Evolutionary conservation across 2,113 vertebrate species (phyloP).

Genomic region (Microcebus jonahi): DNA sequence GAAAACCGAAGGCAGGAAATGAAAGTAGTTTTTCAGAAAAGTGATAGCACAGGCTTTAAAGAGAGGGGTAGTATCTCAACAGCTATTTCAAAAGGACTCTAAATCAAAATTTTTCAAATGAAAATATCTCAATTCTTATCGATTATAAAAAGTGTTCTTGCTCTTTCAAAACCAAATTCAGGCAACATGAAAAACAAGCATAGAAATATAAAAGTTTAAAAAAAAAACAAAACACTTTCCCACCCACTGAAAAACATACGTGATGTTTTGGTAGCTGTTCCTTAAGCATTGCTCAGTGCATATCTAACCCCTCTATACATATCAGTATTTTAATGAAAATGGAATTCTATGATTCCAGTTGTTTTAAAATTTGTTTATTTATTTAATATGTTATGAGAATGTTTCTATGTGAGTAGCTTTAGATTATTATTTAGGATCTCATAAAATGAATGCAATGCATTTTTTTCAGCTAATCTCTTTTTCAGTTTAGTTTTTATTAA

Average conservation of each 20-base stretch:
- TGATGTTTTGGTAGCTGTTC: background rate
- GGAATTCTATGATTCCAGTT: background rate
- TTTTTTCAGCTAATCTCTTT: background rate
- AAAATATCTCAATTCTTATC: background rate
- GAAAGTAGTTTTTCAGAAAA: background rate
- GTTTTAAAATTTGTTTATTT: background rate
- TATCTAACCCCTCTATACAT: background rate
- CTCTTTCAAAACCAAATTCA: background rate
- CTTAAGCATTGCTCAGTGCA: too few species aligned
- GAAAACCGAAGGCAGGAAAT: background rate
- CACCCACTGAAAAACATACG: background rate
- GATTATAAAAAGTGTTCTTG: background rate
- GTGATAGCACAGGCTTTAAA: background rate
- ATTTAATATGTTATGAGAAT: background rate
- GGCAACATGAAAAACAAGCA: background rate
- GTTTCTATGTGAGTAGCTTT: constrained; percentile 9
- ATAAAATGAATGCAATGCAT: background rate
- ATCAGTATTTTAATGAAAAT: background rate
- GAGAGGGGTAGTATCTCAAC: background rate
- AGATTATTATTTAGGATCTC: constrained; percentile 23
- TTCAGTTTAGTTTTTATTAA: background rate
- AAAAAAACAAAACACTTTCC: background rate
- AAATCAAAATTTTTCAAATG: background rate
- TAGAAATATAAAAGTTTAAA: background rate
- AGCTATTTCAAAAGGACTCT: background rate